Evolutionary conservation across 2,113 vertebrate species (phyloP), one percentile per base, ranked within the genome.

Genomic region (Dunckerocampus dactyliophorus): DNA sequence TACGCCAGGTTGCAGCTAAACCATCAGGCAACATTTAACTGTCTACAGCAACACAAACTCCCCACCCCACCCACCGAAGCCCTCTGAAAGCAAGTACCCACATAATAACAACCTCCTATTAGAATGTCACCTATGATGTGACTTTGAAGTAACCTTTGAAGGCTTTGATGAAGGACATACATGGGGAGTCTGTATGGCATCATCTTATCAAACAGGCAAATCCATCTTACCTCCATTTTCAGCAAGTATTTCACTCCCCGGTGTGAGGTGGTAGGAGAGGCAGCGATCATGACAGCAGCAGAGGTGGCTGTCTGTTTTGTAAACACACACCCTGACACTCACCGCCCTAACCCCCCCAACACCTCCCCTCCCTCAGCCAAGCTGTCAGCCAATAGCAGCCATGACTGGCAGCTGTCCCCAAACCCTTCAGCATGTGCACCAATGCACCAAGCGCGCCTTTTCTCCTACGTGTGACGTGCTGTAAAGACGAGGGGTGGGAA

Each of bases 141-240:
- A 52, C 14, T 15, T 52, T 52, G 5, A 13, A 28, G 24, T 28
- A 28, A 28, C 24, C 4, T 34, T 34, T 34, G 31, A 34, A 8
- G 31, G 31, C 7, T 34, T 5, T 34, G 4, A 34, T 34, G 31
- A 34, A 34, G 31, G 3, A 5, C 7, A 34, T 34, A 34, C 31
- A 34, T 8, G 7, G 24, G 5, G 24, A 2, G 24, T 28, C 24
- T 5, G 24, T 5, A 28, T 28, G 24, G 24, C 24, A 8, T 34
- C 31, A 34, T 7, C 7, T 34, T 34, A 34, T 8, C n/a, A 39
- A 42, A 21, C 54, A 21, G 9, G n/a, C 12, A 56, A 13, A 21
- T 15, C 37, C 19, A 17, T n/a, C 83, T 77, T 85, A 85, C 87
- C 84, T 87, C 87, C 85, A 87, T 86, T 20, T 67, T 1, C 1